Evolutionary conservation across 1,140 invertebrate species (phyloP).

Genomic region (Zaprionus tsacasi): DNA sequence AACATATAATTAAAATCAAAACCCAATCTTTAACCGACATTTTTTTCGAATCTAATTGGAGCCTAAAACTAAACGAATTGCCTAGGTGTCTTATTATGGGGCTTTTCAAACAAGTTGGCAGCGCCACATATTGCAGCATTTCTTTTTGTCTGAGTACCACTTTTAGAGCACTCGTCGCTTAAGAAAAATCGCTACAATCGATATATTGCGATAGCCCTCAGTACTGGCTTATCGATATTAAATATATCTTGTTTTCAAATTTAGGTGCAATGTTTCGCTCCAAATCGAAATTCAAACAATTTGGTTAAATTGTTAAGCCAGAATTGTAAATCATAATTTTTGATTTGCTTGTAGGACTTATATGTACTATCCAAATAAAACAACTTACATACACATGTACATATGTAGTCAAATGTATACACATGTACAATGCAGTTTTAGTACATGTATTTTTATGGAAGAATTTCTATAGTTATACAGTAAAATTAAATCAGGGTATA

Average conservation of each 20-base stretch:
- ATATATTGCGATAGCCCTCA: too few species aligned
- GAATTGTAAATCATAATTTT: slow-evolving; percentile 43
- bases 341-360: slow-evolving; percentile 45
- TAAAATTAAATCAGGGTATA: neutral
- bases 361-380: slow-evolving; percentile 51
- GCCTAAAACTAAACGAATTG: too few species aligned
- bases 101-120: too few species aligned
- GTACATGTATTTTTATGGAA: neutral
- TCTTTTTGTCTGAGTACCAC: too few species aligned
- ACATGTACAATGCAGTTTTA: neutral
- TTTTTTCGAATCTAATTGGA: too few species aligned
- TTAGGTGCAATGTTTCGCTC: neutral
- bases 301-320: slow-evolving; percentile 53
- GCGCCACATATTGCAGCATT: too few species aligned
- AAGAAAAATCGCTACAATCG: too few species aligned
- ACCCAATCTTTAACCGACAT: neutral
- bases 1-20: neutral
- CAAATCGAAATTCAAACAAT: slow-evolving; percentile 26
- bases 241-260: neutral
- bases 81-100: too few species aligned
- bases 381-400: too few species aligned
- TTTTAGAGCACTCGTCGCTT: too few species aligned
- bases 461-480: neutral
- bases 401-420: too few species aligned
- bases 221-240: too few species aligned